Percentiles rank a stretch among this genome's conserved stretches.
Conservation (phyloP, 1,140 invertebrate genomes). For the Belonocnema kinseyi region DNA sequence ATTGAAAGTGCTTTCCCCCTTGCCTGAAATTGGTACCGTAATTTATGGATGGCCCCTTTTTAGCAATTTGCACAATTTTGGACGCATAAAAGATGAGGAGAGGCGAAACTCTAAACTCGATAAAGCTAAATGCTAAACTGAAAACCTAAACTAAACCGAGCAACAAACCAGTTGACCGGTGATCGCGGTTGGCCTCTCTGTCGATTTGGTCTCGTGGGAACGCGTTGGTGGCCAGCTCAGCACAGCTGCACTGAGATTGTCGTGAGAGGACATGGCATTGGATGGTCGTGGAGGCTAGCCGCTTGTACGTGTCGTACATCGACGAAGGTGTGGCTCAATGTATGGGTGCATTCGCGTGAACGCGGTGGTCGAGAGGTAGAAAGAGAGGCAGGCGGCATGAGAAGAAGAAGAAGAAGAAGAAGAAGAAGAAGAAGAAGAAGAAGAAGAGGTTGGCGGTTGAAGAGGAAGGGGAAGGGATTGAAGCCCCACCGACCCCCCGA, state of each 20-base stretch:
- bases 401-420: not conserved
- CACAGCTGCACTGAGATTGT: slow-evolving; percentile 71
- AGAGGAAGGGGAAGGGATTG: slow-evolving; percentile 21
- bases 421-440: not conserved
- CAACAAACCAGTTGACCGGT: slow-evolving; percentile 17
- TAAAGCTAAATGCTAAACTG: no score
- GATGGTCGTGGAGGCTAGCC: not conserved
- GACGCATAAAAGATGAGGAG: no score
- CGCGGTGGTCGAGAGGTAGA: not conserved
- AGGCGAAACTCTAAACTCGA: no score
- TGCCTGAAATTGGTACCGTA: no score
- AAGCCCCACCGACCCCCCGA: not conserved
- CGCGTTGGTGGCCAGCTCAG: slow-evolving; percentile 67
- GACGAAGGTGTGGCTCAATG: slow-evolving; percentile 26
- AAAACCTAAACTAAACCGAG: not conserved
- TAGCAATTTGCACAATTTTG: no score
- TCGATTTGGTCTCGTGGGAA: slow-evolving; percentile 72
- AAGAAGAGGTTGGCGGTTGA: not conserved
- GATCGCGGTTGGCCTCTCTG: slow-evolving; percentile 55
- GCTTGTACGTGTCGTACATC: slow-evolving; percentile 35
- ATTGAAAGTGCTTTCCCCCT: no score
- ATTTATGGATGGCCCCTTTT: no score
- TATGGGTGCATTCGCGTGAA: slow-evolving; percentile 32
- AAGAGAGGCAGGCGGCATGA: not conserved
- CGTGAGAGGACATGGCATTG: slow-evolving; percentile 67